A percentile compares a stretch with the other conserved stretches of the same genome.
Conservation (phyloP, 1,140 invertebrate genomes). For the Drosophila lacteicornis region DNA sequence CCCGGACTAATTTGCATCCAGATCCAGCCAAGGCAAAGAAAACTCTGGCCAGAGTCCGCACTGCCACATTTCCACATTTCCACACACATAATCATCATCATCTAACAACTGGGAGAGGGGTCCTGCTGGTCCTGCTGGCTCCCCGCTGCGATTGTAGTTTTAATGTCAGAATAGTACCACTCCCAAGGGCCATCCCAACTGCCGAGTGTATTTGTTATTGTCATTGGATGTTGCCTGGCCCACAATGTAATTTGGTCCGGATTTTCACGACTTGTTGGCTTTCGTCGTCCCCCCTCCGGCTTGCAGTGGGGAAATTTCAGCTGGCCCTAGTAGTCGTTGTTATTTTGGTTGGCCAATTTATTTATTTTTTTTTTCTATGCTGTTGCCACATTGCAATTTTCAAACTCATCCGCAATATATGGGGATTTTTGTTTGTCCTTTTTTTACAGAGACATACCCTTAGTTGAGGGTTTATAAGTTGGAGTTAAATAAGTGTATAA, state of each 20-base stretch:
- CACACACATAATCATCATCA: conserved; percentile 28
- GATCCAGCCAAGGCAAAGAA: conserved; percentile 38
- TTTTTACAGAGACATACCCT: conserved; percentile 7
- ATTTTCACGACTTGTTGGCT: conserved; percentile 51
- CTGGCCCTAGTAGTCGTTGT: conserved; percentile 15
- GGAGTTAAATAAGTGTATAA: not conserved
- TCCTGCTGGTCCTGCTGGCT: not conserved
- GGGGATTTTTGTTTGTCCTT: conserved; percentile 27
- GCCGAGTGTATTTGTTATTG: conserved; percentile 36
- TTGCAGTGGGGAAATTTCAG: conserved; percentile 17
- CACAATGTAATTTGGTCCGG: conserved; percentile 48
- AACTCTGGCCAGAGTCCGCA: conserved; percentile 23
- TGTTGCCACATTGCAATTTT: conserved; percentile 67
- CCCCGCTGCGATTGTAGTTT: conserved; percentile 46
- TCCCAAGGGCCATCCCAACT: conserved; percentile 22
- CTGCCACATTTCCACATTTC: conserved; percentile 2
- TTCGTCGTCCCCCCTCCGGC: not conserved
- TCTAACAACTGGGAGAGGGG: conserved; percentile 2
- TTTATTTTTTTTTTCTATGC: conserved; percentile 24
- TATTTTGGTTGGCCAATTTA: conserved; percentile 44
- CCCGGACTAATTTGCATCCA: conserved; percentile 70
- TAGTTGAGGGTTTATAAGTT: not conserved
- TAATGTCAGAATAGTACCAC: conserved; percentile 64
- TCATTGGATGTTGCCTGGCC: conserved; percentile 32
- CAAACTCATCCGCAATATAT: conserved; percentile 59